phyloP scores from a whole-genome alignment of 2,888 invertebrate species.

The Mimachlamys varia region DNA sequence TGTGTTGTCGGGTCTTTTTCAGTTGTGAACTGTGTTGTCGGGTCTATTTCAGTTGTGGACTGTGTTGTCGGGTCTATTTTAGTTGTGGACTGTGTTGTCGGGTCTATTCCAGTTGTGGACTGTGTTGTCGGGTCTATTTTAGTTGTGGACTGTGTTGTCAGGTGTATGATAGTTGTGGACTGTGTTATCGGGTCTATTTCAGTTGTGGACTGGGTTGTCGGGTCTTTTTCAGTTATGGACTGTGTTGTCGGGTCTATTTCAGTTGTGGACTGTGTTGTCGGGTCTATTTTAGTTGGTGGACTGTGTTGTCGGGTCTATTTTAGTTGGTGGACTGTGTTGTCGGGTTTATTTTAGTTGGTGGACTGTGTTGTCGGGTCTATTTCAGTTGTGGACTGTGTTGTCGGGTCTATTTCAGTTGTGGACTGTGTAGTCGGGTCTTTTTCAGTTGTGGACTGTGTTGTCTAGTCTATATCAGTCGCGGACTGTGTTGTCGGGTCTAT shows the following conservation, averaged over 20 bases:
- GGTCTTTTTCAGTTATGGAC: background rate
- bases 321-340: background rate
- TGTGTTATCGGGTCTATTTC: too few relatives aligned
- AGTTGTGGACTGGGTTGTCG: background rate
- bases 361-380: background rate
- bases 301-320: background rate
- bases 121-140: too few relatives aligned
- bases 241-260: background rate
- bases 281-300: background rate
- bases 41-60: too few relatives aligned
- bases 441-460: background rate
- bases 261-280: background rate
- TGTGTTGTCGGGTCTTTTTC: too few relatives aligned
- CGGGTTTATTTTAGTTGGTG: background rate
- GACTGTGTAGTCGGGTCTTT: background rate
- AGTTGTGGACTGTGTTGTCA: too few relatives aligned
- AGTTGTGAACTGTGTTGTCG: too few relatives aligned
- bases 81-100: too few relatives aligned
- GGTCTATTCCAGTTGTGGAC: too few relatives aligned
- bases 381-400: background rate
- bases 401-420: background rate
- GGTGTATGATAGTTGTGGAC: too few relatives aligned
- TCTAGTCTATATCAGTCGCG: background rate
- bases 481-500: background rate
- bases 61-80: too few relatives aligned